phyloP scores from a whole-genome alignment of 2,113 vertebrate genomes.

The Petrocephalus microphthalmus region DNA sequence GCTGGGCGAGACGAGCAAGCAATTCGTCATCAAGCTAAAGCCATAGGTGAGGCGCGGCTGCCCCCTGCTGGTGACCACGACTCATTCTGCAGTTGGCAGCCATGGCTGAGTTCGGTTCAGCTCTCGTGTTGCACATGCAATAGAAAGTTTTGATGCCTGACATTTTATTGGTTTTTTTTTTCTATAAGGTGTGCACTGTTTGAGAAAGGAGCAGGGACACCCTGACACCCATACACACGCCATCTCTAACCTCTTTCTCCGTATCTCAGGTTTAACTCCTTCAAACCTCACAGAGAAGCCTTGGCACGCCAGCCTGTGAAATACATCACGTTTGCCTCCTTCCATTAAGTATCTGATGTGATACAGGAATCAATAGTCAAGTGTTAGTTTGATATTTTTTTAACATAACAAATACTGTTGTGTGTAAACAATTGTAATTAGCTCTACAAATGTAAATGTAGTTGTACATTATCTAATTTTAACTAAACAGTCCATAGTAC shows the following conservation, averaged over 20 bases:
- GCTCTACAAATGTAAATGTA: conserved; percentile 2
- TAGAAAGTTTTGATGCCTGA: neutral
- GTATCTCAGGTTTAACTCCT: conserved; percentile 14
- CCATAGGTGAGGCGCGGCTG: conserved; percentile 39
- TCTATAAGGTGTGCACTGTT: neutral
- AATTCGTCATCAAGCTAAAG: conserved; percentile 51
- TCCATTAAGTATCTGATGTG: neutral
- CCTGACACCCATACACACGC: neutral
- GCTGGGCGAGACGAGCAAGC: conserved; percentile 55
- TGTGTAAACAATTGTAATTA: conserved; percentile 5
- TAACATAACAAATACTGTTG: neutral
- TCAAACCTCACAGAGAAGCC: neutral
- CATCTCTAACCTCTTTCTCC: neutral
- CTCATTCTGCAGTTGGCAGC: neutral
- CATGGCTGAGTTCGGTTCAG: neutral
- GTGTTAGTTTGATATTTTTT: conserved; percentile 4
- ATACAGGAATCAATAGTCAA: neutral
- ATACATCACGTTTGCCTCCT: neutral
- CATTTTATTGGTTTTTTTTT: neutral
- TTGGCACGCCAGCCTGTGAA: neutral
- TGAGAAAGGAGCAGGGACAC: neutral
- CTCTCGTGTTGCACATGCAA: neutral
- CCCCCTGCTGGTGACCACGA: neutral
- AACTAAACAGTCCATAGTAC: neutral
- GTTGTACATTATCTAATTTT: neutral